Percentiles rank a stretch among this genome's conserved stretches.
Evolutionary conservation across 2,888 invertebrate species (phyloP).

Genomic region (Arge pagana): DNA sequence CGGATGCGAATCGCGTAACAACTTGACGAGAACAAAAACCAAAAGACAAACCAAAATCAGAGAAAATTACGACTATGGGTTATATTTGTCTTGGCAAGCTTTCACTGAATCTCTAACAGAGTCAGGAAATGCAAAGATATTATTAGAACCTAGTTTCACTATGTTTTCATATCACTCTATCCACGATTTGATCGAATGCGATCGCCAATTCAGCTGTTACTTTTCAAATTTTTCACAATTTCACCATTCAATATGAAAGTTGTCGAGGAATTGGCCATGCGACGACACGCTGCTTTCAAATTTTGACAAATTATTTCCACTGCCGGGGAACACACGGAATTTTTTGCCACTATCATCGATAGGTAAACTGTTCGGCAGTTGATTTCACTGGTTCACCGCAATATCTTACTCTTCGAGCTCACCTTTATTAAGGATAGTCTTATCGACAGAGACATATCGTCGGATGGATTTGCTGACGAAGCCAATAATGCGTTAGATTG

Average conservation of each 20-base stretch:
- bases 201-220: too few species aligned
- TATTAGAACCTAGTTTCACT: conserved; percentile 34
- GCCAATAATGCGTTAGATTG: conserved; percentile 62
- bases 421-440: conserved; percentile 70
- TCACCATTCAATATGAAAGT: too few species aligned
- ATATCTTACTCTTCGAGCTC: too few species aligned
- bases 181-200: not conserved
- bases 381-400: too few species aligned
- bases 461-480: conserved; percentile 68
- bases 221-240: too few species aligned
- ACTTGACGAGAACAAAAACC: not conserved
- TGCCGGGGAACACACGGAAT: too few species aligned
- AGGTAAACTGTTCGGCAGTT: too few species aligned
- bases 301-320: too few species aligned
- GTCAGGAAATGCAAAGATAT: conserved; percentile 39
- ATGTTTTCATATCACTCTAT: not conserved
- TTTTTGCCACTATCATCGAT: too few species aligned
- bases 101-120: conserved; percentile 22
- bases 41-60: conserved; percentile 22
- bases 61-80: conserved; percentile 23
- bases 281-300: too few species aligned
- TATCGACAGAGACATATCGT: conserved; percentile 68
- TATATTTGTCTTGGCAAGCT: conserved; percentile 29
- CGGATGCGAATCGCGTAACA: conserved; percentile 6
- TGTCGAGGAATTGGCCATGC: too few species aligned